Evolutionary conservation across 2,113 vertebrate species (phyloP).

Genomic region (Microtus oregoni): DNA sequence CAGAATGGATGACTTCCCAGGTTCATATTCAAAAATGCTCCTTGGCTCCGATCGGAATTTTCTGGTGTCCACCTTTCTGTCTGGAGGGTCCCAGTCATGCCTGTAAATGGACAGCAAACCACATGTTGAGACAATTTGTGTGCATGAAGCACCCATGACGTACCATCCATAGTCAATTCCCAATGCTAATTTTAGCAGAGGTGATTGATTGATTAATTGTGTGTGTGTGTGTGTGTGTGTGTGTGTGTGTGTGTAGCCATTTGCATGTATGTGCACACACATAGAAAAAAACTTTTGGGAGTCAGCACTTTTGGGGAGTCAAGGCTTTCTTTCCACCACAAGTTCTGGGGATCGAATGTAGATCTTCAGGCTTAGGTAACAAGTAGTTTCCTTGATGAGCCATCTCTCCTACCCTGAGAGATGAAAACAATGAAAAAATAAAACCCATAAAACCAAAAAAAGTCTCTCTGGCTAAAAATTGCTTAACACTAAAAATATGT

Average conservation of each 20-base stretch:
- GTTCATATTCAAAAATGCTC: conserved; percentile 99
- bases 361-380: background rate
- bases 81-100: conserved; percentile 97
- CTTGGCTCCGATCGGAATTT: conserved; percentile 98
- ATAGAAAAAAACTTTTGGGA: background rate
- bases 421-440: background rate
- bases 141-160: background rate
- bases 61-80: conserved; percentile 98
- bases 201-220: background rate
- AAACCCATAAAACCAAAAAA: background rate
- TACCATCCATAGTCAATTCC: background rate
- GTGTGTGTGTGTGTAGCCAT: background rate
- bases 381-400: no score
- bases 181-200: background rate
- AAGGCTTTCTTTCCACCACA: background rate
- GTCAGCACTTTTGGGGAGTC: background rate
- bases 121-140: background rate
- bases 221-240: background rate
- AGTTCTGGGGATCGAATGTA: background rate
- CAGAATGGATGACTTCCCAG: conserved; percentile 97
- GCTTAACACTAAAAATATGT: no score
- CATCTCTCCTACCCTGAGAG: background rate
- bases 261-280: no score
- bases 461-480: background rate
- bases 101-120: conserved; percentile 82